phyloP scores from a whole-genome alignment of 2,888 invertebrate genomes.

The Morpho helenor region DNA sequence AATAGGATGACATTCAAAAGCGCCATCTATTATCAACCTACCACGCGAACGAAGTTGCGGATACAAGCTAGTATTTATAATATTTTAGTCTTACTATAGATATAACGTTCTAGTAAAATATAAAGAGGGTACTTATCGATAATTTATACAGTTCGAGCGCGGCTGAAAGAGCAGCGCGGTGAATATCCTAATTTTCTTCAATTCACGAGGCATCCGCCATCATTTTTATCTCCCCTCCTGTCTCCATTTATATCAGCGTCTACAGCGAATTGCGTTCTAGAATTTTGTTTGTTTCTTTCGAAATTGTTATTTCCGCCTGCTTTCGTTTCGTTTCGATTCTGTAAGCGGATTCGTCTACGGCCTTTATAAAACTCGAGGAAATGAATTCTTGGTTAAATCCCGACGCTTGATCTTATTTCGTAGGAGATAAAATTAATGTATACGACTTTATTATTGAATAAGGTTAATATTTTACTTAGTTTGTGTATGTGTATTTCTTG shows the following conservation, averaged over 20 bases:
- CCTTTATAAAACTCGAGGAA: constrained; percentile 67
- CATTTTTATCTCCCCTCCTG: constrained; percentile 75
- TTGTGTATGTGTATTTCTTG: neutral
- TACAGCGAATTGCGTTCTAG: constrained; percentile 64
- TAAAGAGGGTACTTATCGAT: constrained; percentile 46
- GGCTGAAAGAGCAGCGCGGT: constrained; percentile 63
- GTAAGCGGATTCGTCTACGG: constrained; percentile 66
- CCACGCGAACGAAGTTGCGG: no score
- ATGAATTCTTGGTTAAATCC: constrained; percentile 59
- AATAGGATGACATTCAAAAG: no score
- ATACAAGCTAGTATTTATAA: neutral
- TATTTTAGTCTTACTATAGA: constrained; percentile 4
- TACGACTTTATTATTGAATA: constrained; percentile 17
- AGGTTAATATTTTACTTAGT: constrained; percentile 7
- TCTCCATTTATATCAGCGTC: constrained; percentile 69
- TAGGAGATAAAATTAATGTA: constrained; percentile 45
- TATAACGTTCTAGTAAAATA: constrained; percentile 8
- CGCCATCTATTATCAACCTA: no score
- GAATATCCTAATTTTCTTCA: constrained; percentile 73
- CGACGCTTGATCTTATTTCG: constrained; percentile 60
- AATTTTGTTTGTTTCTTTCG: constrained; percentile 74
- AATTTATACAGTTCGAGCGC: constrained; percentile 56
- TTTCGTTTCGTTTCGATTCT: constrained; percentile 70
- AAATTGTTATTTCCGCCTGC: constrained; percentile 76
- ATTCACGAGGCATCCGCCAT: constrained; percentile 73